Evolutionary conservation across 2,888 invertebrate species (phyloP).

Genomic region (Petrophora chlorosata): DNA sequence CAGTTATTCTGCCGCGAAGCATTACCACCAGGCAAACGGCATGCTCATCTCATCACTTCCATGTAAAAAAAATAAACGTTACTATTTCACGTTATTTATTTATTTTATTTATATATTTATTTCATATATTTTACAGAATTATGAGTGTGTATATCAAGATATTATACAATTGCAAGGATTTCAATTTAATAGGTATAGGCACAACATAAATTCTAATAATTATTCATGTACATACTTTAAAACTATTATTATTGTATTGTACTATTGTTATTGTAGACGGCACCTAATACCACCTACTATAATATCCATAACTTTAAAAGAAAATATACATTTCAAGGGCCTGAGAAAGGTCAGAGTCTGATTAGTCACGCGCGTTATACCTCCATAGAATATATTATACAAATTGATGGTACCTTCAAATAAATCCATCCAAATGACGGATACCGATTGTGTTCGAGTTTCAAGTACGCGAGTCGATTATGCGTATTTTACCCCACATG

Average conservation of each 20-base stretch:
- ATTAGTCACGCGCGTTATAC: conserved; percentile 28
- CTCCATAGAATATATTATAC: conserved; percentile 12
- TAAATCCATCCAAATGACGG: conserved; percentile 23
- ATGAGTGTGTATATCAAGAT: no score
- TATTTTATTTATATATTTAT: no score
- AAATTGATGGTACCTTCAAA: conserved; percentile 26
- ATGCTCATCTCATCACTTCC: no score
- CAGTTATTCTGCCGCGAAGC: no score
- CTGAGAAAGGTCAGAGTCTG: conserved; percentile 1
- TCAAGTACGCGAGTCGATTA: conserved; percentile 19
- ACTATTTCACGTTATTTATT: no score
- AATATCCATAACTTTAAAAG: conserved; percentile 25
- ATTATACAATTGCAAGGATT: no score
- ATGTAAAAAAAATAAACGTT: no score
- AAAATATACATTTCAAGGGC: conserved; percentile 26
- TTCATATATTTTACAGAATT: no score
- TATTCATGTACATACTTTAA: no score
- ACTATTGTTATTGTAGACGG: background rate
- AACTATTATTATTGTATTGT: background rate
- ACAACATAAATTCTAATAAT: no score
- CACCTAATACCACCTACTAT: conserved; percentile 20
- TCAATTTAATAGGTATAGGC: no score
- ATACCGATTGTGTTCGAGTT: conserved; percentile 19
- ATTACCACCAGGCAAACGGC: no score
- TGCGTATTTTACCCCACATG: conserved; percentile 29